Evolutionary conservation across 2,888 invertebrate genomes (phyloP).

Genomic region (Lutraria lutraria): DNA sequence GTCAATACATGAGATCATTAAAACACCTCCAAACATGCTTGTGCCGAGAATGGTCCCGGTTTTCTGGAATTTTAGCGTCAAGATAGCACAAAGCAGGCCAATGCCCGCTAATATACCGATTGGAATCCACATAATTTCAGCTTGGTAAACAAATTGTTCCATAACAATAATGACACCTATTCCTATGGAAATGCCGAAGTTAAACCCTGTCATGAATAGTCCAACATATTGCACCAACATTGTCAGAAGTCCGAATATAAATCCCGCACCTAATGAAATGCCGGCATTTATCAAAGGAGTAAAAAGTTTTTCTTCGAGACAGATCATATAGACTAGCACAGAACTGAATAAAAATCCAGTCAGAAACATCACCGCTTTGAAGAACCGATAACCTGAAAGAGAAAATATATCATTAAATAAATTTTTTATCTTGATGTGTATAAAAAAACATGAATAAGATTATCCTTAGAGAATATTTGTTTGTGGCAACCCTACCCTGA

Average conservation of each 20-base stretch:
- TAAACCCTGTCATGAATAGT: constrained; percentile 93
- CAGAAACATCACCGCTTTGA: constrained; percentile 95
- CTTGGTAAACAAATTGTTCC: constrained; percentile 89
- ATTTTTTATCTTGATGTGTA: too few relatives aligned
- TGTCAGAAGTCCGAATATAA: constrained; percentile 93
- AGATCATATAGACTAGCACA: constrained; percentile 93
- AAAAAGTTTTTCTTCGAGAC: constrained; percentile 92
- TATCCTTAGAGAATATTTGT: too few relatives aligned
- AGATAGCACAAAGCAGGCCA: constrained; percentile 91
- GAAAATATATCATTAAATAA: neutral
- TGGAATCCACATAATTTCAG: constrained; percentile 91
- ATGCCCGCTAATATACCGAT: constrained; percentile 90
- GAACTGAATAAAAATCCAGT: constrained; percentile 95
- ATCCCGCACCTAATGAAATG: constrained; percentile 91
- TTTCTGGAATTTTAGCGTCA: constrained; percentile 92
- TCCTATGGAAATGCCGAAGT: constrained; percentile 90
- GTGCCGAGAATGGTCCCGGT: constrained; percentile 92
- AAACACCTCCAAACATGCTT: constrained; percentile 92
- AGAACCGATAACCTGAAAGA: constrained; percentile 93
- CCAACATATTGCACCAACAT: constrained; percentile 94
- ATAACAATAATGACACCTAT: constrained; percentile 83
- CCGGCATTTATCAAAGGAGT: constrained; percentile 90
- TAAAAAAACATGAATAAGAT: too few relatives aligned
- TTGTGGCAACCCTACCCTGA: too few relatives aligned
- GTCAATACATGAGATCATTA: constrained; percentile 91